Conservation (phyloP, 2,888 invertebrate species). For the Heliconius sara region DNA sequence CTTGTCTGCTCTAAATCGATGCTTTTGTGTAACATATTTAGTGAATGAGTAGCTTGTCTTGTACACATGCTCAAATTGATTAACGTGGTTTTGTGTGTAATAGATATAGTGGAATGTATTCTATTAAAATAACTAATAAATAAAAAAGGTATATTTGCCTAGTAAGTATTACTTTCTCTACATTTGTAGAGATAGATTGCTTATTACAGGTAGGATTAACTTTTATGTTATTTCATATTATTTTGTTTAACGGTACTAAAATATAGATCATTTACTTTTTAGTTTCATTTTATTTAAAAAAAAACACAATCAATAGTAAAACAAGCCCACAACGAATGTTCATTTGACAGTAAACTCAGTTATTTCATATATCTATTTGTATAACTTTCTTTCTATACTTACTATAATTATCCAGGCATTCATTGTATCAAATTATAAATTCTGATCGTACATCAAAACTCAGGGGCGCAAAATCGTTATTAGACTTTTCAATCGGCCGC, state of each 20-base stretch:
- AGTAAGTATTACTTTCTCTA: not conserved
- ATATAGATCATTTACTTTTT: too few species aligned
- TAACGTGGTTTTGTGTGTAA: not conserved
- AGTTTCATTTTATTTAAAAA: too few species aligned
- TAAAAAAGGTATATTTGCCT: not conserved
- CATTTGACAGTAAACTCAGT: not conserved
- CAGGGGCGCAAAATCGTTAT: constrained; percentile 54
- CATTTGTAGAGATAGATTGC: not conserved
- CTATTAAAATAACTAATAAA: not conserved
- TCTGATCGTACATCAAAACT: constrained; percentile 43
- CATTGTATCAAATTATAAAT: constrained; percentile 37
- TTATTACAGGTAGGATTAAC: not conserved
- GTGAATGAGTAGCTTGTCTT: constrained; percentile 24
- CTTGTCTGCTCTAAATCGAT: constrained; percentile 41
- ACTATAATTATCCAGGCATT: constrained; percentile 1
- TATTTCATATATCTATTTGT: not conserved
- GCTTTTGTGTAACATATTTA: constrained; percentile 27
- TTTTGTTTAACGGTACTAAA: too few species aligned
- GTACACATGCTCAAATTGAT: constrained; percentile 13
- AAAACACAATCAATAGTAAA: not conserved
- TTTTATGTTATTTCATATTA: not conserved
- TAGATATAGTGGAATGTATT: not conserved
- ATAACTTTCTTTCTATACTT: not conserved
- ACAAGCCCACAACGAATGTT: not conserved
- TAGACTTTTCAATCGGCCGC: constrained; percentile 57